Base-by-base conservation (phyloP, 2,797 vertebrate species). In the Odontamblyopus rebecca region DNA sequence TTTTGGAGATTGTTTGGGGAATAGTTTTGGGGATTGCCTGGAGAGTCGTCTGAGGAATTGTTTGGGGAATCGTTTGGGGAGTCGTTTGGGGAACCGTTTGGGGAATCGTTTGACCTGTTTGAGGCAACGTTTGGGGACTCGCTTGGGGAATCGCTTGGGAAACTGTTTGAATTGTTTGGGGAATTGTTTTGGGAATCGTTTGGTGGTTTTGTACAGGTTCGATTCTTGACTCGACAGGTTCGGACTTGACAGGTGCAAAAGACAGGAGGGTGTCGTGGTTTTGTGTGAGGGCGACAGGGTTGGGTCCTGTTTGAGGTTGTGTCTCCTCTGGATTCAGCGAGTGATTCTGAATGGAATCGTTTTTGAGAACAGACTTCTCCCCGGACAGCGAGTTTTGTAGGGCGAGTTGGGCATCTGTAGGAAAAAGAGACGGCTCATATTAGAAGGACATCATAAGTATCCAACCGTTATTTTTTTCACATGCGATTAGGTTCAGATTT, bases 191-290 rank as follows among this genome's bases (percentile, higher is more conserved):
- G 0, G 61, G 70, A 60, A 83, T 19, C 8, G 32, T 83, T 53
- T 41, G 69, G 0, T 64, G 68, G 61, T 82, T 51, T n/a, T 57
- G 67, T 0, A 75, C 67, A 0, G 62, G 74, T 1, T 77, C 19
- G 3, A 82, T 27, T 0, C 12, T 74, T 51, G 89, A 84, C 74
- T 90, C 90, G 0, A 23, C 18, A 0, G 87, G 90, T 75, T 91
- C 90, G 0, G 79, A 68, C 61, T 93, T 93, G 0, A 54, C 53
- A 8, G 54, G 23, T 3, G 23, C 2, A n/a, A 23, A 57, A 11
- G 54, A 57, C 11, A 30, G 3, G 57, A 9, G 13, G 57, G 15
- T 11, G 27, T 29, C 57, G 6, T 60, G 57, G 4, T 29, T 29
- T 7, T 16, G 57, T 27, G 27, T 2, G 57, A 60, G 27, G 57